These are phyloP conservation scores for Episyrphus balteatus DNA, from an alignment of 1,140 invertebrate genomes.

Conservation along the genomic window DNA sequence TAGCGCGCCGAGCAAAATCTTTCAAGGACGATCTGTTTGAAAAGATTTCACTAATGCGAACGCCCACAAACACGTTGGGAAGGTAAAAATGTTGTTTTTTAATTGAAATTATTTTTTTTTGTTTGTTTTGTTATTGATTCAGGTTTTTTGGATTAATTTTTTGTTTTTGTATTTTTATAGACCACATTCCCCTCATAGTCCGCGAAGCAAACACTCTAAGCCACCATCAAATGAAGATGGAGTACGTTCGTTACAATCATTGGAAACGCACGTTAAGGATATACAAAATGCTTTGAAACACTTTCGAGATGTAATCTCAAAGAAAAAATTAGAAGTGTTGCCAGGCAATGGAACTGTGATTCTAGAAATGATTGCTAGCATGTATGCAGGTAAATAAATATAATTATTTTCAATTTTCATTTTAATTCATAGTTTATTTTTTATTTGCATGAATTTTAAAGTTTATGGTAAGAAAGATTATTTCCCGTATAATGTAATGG, in stretches of 20 bases:
- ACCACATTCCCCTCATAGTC: constrained; percentile 48
- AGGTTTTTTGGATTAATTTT: background rate
- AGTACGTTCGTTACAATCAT: constrained; percentile 45
- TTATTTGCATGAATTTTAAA: background rate
- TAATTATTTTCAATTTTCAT: background rate
- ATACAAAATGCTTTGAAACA: constrained; percentile 69
- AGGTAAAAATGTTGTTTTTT: constrained; percentile 9
- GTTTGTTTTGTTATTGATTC: background rate
- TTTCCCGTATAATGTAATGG: too few species aligned
- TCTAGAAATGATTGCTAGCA: constrained; percentile 79
- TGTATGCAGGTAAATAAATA: constrained; percentile 53
- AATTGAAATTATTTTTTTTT: background rate
- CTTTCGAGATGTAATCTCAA: constrained; percentile 81
- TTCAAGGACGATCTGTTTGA: constrained; percentile 87
- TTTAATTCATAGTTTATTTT: background rate
- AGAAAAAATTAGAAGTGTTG: constrained; percentile 83
- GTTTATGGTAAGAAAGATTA: too few species aligned
- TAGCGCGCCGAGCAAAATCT: constrained; percentile 71
- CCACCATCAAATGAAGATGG: constrained; percentile 41
- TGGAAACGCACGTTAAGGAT: constrained; percentile 53
- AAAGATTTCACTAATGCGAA: constrained; percentile 73
- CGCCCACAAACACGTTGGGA: constrained; percentile 31
- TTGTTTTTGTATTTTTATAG: constrained; percentile 24
- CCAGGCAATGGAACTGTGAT: constrained; percentile 86
- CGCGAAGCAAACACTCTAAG: constrained; percentile 40